These are phyloP conservation scores for Siphonodentalium dalli DNA, from an alignment of 2,888 invertebrate species.

Conservation along the genomic window DNA sequence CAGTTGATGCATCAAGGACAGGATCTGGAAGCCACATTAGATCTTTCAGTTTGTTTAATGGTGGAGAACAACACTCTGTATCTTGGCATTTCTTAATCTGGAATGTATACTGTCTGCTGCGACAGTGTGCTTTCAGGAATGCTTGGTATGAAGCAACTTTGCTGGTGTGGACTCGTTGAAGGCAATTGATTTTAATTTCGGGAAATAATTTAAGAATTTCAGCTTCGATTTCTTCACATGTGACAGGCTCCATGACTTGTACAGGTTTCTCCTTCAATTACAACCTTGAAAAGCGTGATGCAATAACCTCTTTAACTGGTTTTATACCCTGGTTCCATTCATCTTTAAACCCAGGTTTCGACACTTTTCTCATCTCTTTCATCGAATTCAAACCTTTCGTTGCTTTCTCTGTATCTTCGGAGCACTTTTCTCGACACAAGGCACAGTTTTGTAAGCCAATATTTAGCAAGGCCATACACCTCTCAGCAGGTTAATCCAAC, in stretches of 20 bases:
- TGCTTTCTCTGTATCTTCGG: no score
- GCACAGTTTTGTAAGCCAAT: no score
- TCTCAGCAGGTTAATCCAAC: no score
- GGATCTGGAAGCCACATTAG: no score
- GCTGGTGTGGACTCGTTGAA: conserved; percentile 16
- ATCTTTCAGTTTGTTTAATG: no score
- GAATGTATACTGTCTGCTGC: conserved; percentile 17
- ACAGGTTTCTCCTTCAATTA: conserved; percentile 14
- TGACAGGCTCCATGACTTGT: conserved; percentile 5
- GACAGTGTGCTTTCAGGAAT: conserved; percentile 12
- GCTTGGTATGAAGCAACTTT: conserved; percentile 3
- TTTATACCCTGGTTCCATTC: no score
- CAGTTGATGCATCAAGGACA: no score
- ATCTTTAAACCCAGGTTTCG: no score
- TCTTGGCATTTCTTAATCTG: conserved; percentile 22
- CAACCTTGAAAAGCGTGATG: conserved; percentile 6
- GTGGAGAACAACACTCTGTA: conserved; percentile 16
- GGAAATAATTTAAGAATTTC: conserved; percentile 20
- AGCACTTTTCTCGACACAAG: no score
- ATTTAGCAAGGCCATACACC: no score
- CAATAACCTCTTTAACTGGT: conserved; percentile 5
- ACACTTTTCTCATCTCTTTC: no score
- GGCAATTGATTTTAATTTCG: conserved; percentile 13
- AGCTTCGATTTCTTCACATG: conserved; percentile 16
- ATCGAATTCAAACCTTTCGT: no score